Evolutionary conservation across 2,797 vertebrate species (phyloP), one percentile per base, ranked within the genome.

Genomic region (Peromyscus aztecus): DNA sequence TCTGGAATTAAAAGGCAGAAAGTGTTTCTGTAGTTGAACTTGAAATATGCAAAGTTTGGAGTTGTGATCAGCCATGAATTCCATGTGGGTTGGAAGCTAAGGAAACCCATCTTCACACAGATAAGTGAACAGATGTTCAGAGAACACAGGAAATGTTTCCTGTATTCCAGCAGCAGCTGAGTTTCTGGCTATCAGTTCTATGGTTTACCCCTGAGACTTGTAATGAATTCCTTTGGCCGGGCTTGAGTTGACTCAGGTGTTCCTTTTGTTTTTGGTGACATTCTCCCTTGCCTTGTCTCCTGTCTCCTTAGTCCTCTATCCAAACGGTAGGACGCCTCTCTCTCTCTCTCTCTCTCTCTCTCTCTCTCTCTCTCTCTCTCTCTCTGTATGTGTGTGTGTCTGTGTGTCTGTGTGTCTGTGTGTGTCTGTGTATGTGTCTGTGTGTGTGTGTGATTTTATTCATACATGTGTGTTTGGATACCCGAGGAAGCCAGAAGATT

Each of bases 1-100:
- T 91, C 94, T 94, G 83, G 37, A 95, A 83, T 92, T 91, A 86
- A 75, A 78, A 96, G 46, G 82, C 46, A 96, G 71, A 91, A 40
- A 94, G 63, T 43, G 24, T 86, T 61, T 91, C 34, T 91, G 82
- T 46, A 94, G 67, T 87, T 92, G 13, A 96, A 67, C 78, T n/a
- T 77, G 43, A 95, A 95, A 63, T 55, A 89, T 52, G 90, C 81
- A 63, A 86, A 96, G 86, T 43, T 91, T 46, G 37, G 65, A 92
- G 78, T 37, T 71, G 4, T 52, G 57, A 59, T 12, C 57, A 83
- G 57, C 52, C 61, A 40, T 65, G 43, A 96, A 89, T 71, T 88
- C 85, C 29, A 3, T 37, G 9, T 67, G 55, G 31, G 55, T 6
- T 96, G 49, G 55, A 37, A 92, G 69, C 59, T 78, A 97, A 80